Percentiles rank a stretch among this genome's conserved stretches.
phyloP scores from a whole-genome alignment of 2,888 invertebrate species.

The Patella pellucida region DNA sequence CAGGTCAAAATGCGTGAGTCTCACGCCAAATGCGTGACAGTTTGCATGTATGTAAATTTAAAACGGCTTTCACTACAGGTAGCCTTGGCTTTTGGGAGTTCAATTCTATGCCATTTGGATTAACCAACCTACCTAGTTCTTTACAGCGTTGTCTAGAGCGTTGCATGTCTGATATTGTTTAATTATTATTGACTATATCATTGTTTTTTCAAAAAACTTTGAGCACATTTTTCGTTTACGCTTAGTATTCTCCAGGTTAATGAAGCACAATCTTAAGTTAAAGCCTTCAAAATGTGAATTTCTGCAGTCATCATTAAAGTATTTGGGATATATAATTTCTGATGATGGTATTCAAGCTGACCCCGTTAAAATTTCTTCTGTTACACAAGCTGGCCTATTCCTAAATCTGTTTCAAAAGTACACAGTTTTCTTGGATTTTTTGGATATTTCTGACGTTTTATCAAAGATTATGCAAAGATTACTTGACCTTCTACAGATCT shows the following conservation, averaged over 20 bases:
- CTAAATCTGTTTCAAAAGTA: no score
- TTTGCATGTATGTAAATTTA: no score
- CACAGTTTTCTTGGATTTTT: no score
- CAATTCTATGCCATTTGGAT: constrained; percentile 30
- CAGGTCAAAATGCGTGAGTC: no score
- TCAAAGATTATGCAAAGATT: no score
- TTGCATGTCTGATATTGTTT: constrained; percentile 32
- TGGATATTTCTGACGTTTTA: no score
- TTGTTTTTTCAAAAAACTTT: constrained; percentile 35
- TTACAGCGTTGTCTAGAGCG: constrained; percentile 35
- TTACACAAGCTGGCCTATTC: constrained; percentile 15
- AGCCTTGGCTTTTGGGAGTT: constrained; percentile 32
- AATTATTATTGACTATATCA: constrained; percentile 46
- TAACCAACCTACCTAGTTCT: constrained; percentile 35
- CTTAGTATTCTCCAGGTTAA: constrained; percentile 32
- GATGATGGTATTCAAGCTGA: constrained; percentile 37
- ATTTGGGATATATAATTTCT: constrained; percentile 37
- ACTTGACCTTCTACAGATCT: no score
- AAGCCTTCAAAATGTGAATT: constrained; percentile 43
- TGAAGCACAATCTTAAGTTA: constrained; percentile 32
- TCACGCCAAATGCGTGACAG: no score
- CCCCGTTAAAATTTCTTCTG: constrained; percentile 24
- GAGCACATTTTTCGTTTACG: constrained; percentile 32
- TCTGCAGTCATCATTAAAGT: constrained; percentile 29
- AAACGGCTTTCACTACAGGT: constrained; percentile 36